These are phyloP conservation scores for Neolamprologus hecqui DNA, from an alignment of 2,113 vertebrate genomes.

Conservation along the genomic window DNA sequence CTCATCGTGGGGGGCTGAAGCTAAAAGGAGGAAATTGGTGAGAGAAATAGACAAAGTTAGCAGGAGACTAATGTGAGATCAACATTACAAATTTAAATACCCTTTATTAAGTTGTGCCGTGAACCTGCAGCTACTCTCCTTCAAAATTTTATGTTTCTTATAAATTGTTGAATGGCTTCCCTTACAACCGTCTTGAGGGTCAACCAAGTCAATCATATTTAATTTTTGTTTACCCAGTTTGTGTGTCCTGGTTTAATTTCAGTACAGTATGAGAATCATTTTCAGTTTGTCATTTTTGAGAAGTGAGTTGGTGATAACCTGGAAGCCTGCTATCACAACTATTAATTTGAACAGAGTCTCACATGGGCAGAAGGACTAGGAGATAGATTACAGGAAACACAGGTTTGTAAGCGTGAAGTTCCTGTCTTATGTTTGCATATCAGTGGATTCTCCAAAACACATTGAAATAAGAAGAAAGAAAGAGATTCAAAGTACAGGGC, in stretches of 20 bases:
- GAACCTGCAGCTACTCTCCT: not conserved
- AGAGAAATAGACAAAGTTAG: not conserved
- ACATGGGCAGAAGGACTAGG: not conserved
- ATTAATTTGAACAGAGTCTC: not conserved
- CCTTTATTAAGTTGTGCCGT: not conserved
- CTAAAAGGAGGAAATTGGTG: slow-evolving; percentile 26
- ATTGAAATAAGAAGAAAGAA: not conserved
- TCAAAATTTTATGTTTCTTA: not conserved
- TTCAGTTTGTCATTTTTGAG: not conserved
- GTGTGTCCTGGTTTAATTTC: not conserved
- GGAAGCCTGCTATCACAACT: accelerated
- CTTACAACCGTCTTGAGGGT: not conserved
- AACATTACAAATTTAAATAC: not conserved
- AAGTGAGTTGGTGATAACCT: not conserved
- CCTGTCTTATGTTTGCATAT: not conserved
- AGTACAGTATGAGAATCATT: not conserved
- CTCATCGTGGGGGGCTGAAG: slow-evolving; percentile 72
- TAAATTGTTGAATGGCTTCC: accelerated
- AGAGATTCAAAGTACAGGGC: not conserved
- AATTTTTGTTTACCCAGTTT: not conserved
- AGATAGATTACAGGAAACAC: not conserved
- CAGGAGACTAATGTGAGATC: not conserved
- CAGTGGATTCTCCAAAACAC: accelerated
- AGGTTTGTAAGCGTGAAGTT: not conserved
- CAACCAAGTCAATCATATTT: not conserved